A percentile compares a stretch with the other conserved stretches of the same genome.
phyloP scores from a whole-genome alignment of 1,140 invertebrate genomes.

The Drosophila orena region DNA sequence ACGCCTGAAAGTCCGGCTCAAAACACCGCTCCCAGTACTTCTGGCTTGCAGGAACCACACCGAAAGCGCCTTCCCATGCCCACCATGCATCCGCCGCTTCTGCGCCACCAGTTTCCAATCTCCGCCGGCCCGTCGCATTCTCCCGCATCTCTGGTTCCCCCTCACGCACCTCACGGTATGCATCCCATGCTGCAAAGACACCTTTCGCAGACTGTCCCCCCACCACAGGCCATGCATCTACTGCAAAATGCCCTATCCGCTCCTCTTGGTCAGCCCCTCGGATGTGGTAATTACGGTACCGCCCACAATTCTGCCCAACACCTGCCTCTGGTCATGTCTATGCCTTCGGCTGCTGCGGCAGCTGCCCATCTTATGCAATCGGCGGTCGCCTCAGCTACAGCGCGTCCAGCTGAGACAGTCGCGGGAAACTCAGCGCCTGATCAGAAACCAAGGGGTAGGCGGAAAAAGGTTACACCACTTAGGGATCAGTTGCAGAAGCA shows the following conservation, averaged over 20 bases:
- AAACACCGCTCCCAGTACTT: constrained; percentile 35
- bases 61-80: constrained; percentile 84
- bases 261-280: constrained; percentile 68
- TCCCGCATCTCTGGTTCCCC: constrained; percentile 51
- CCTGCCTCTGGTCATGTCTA: constrained; percentile 60
- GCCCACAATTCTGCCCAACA: constrained; percentile 47
- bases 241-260: constrained; percentile 76
- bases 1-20: constrained; percentile 12
- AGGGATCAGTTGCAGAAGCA: constrained; percentile 77
- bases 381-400: constrained; percentile 41
- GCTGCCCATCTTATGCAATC: constrained; percentile 68
- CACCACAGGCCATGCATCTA: constrained; percentile 71
- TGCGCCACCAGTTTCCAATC: constrained; percentile 75
- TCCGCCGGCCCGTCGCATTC: constrained; percentile 39
- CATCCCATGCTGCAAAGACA: constrained; percentile 72
- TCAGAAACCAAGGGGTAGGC: constrained; percentile 68
- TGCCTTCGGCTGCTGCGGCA: constrained; percentile 57
- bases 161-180: constrained; percentile 54
- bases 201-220: constrained; percentile 39
- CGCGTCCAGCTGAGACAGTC: constrained; percentile 26
- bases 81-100: constrained; percentile 78
- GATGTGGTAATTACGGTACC: constrained; percentile 49
- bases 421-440: constrained; percentile 18
- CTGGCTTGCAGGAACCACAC: constrained; percentile 78
- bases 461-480: constrained; percentile 81